Evolutionary conservation across 2,797 vertebrate genomes (phyloP).

Genomic region (Loriculus beryllinus): DNA sequence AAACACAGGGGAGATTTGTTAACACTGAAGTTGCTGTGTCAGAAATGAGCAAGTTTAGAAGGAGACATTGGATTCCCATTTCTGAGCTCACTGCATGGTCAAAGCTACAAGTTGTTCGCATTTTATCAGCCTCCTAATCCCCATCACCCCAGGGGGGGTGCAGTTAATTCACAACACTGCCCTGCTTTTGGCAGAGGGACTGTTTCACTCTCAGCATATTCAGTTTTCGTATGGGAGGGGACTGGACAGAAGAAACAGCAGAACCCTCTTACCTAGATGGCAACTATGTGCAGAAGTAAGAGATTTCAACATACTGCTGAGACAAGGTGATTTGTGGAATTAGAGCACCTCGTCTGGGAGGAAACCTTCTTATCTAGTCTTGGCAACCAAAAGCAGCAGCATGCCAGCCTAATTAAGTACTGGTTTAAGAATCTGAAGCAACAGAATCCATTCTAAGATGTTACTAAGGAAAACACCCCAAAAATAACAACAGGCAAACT

Average conservation of each 20-base stretch:
- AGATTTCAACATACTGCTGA: background rate
- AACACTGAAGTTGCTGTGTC: background rate
- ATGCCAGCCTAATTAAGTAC: background rate
- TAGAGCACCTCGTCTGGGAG: background rate
- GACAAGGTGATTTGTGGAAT: background rate
- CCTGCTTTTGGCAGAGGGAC: background rate
- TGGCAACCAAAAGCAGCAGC: background rate
- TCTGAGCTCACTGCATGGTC: background rate
- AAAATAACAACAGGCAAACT: background rate
- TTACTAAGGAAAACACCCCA: background rate
- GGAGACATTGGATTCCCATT: background rate
- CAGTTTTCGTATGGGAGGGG: background rate
- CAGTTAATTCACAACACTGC: background rate
- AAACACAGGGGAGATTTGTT: background rate
- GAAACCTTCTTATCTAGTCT: background rate
- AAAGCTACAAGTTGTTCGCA: background rate
- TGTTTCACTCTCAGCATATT: background rate
- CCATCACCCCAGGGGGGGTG: background rate
- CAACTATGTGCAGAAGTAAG: accelerated
- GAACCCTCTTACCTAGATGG: background rate
- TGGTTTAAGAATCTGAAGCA: background rate
- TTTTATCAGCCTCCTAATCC: background rate
- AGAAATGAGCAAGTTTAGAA: background rate
- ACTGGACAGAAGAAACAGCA: background rate
- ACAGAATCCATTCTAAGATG: background rate